Base-by-base conservation (phyloP, 2,888 invertebrate species). In the Pachycephus smyrnensis region DNA sequence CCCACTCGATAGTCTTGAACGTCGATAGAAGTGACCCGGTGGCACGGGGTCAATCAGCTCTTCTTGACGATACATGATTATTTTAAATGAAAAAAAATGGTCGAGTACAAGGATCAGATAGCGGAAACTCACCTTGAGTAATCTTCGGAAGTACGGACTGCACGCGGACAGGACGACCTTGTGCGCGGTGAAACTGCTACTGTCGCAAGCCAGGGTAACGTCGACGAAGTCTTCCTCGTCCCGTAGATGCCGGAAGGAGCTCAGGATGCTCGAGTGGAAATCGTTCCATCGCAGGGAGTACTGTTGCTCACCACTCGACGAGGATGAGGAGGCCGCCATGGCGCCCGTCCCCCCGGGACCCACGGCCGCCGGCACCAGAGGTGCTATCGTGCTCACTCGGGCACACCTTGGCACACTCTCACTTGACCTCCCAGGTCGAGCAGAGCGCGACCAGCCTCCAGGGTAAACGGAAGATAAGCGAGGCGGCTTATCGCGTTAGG, bases 251-350 rank as follows among this genome's bases (percentile, higher is more conserved):
- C 97, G 95, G 93, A 98, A 98, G 85, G 97, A 97, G 85, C 96
- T 96, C 88, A 97, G 94, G 92, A 98, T 97, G 89, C 97, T 97
- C 85, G 96, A 95, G 92, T 97, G 97, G 93, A 97, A 98, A 93
- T 98, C 97, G 92, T 98, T 98, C 98, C 98, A 98, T 90, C 97
- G 95, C 92, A 98, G 94, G 92, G 97, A 97, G 93, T 97, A 98
- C 92, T 97, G 97, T 93, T 97, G 97, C 93, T 95, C 95, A 87
- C 94, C 89, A 81, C 88, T 90, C 87, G 90, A 89, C 85, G 89
- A 89, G 88, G 91, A 91, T 88, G 90, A 90, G 86, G 90, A 90
- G 88, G 91, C 90, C 90, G 91, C 91, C 91, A 91, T 90, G 90
- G 89, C 89, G 89, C 89, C 89, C 91, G 89, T 89, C 89, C 90